A percentile compares a stretch with the other conserved stretches of the same genome.
phyloP scores from a whole-genome alignment of 1,140 invertebrate genomes.

The Acromyrmex heyeri region DNA sequence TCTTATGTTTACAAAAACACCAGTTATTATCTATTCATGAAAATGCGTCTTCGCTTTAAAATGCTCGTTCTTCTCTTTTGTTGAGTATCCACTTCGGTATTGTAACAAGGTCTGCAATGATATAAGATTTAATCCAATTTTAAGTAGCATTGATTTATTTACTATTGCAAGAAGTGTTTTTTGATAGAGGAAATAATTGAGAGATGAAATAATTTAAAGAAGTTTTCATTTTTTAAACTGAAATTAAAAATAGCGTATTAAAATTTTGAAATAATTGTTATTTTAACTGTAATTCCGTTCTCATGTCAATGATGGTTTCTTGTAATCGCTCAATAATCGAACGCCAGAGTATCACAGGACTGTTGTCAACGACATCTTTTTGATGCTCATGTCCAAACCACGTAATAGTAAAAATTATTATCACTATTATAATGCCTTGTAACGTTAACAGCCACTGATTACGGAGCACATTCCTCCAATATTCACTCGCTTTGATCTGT shows the following conservation, averaged over 20 bases:
- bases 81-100: not conserved
- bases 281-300: slow-evolving; percentile 24
- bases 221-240: not conserved
- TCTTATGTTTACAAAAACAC: not conserved
- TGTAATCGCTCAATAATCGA: slow-evolving; percentile 5
- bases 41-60: slow-evolving; percentile 23
- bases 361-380: not conserved
- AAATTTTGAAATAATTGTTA: not conserved
- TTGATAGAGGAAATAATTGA: not conserved
- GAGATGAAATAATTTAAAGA: not conserved
- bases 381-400: slow-evolving; percentile 18
- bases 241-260: not conserved
- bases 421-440: slow-evolving; percentile 43
- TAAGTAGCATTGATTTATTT: not conserved
- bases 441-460: slow-evolving; percentile 35
- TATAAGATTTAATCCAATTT: slow-evolving; percentile 7
- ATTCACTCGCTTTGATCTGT: slow-evolving; percentile 10
- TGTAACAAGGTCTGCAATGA: slow-evolving; percentile 28
- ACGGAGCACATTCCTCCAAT: slow-evolving; percentile 33
- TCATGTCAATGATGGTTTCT: slow-evolving; percentile 8
- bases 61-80: slow-evolving; percentile 34
- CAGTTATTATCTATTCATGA: slow-evolving; percentile 3
- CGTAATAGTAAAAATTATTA: slow-evolving; percentile 27
- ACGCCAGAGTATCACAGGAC: slow-evolving; percentile 3
- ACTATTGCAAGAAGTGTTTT: not conserved